Evolutionary conservation across 2,797 vertebrate species (phyloP).

Genomic region (Uromys caudimaculatus): DNA sequence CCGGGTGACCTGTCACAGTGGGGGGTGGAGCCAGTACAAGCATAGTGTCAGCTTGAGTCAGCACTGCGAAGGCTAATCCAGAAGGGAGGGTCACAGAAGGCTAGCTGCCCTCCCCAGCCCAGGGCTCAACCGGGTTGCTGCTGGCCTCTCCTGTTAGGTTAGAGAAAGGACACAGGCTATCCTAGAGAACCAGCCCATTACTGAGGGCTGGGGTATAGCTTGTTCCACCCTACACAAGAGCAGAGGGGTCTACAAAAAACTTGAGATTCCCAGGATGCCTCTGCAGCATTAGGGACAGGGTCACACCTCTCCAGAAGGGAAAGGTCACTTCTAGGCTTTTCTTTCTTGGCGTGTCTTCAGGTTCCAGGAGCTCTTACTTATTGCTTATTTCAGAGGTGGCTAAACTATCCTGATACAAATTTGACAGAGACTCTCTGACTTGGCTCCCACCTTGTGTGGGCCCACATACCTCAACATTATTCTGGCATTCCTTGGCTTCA

Average conservation of each 20-base stretch:
- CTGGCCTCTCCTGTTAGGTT: background rate
- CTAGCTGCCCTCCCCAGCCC: too few relatives aligned
- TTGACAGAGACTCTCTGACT: background rate
- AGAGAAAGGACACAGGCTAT: background rate
- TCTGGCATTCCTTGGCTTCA: background rate
- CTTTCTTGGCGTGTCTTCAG: background rate
- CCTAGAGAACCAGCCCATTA: background rate
- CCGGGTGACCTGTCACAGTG: slow-evolving; percentile 36
- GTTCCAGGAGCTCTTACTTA: slow-evolving; percentile 50
- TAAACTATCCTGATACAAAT: background rate
- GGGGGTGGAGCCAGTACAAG: background rate
- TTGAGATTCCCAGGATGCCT: fast-evolving
- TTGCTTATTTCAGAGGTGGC: slow-evolving; percentile 71
- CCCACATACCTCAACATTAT: background rate
- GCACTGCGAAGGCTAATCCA: background rate
- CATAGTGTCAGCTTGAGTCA: background rate
- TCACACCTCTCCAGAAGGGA: background rate
- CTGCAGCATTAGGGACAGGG: background rate
- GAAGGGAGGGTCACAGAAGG: background rate
- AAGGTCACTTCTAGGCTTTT: background rate
- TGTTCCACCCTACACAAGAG: background rate
- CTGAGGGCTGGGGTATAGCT: background rate
- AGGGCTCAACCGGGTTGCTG: background rate
- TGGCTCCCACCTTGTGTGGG: background rate
- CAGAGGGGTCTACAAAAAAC: background rate